phyloP scores from a whole-genome alignment of 2,797 vertebrate genomes.

The Balearica regulorum region DNA sequence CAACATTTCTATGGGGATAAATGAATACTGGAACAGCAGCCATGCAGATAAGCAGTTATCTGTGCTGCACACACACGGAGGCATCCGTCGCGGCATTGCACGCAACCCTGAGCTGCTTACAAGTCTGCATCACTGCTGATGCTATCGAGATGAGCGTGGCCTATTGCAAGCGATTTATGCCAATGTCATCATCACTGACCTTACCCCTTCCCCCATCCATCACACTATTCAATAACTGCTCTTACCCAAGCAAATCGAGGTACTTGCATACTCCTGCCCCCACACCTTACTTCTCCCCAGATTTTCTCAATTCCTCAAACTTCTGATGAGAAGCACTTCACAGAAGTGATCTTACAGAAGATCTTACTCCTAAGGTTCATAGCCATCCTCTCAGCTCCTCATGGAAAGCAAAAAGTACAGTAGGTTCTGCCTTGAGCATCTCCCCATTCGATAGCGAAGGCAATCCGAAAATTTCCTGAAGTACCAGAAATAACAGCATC shows the following conservation, averaged over 20 bases:
- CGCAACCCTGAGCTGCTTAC: not conserved
- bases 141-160: not conserved
- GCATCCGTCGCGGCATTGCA: accelerated
- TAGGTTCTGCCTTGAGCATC: not conserved
- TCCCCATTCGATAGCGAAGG: accelerated
- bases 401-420: not conserved
- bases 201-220: not conserved
- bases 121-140: not conserved
- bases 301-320: not conserved
- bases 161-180: not conserved
- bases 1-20: not conserved
- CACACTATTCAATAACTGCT: accelerated
- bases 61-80: not conserved
- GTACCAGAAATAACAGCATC: not conserved
- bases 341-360: not conserved
- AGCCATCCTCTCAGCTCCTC: not conserved
- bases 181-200: not conserved
- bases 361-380: not conserved
- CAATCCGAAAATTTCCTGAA: not conserved
- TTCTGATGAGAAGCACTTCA: not conserved
- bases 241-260: not conserved
- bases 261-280: not conserved
- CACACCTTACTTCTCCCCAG: not conserved
- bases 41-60: not conserved
- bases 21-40: not conserved